Conservation (phyloP, 2,888 invertebrate species). For the Erannis defoliaria region DNA sequence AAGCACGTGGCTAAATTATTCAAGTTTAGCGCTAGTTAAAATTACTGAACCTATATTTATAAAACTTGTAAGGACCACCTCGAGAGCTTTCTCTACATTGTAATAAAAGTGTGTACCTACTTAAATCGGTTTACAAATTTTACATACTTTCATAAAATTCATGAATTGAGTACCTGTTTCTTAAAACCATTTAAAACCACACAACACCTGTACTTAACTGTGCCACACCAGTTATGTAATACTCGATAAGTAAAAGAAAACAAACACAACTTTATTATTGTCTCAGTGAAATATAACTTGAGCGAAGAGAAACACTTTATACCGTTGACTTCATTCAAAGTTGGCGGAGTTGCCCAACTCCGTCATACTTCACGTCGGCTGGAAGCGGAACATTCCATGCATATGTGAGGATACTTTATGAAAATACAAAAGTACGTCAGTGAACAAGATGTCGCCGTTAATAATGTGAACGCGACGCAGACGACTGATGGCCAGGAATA, state of each 20-base stretch:
- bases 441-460: constrained; percentile 44
- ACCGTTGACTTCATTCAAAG: constrained; percentile 8
- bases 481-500: not conserved
- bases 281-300: constrained; percentile 10
- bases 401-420: constrained; percentile 41
- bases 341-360: constrained; percentile 14
- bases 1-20: no score
- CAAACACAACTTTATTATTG: not conserved
- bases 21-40: no score
- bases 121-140: no score
- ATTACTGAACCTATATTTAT: no score
- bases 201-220: not conserved
- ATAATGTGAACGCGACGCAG: constrained; percentile 34
- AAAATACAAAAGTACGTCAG: constrained; percentile 39
- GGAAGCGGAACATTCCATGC: constrained; percentile 28
- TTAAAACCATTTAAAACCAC: no score
- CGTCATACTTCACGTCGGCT: constrained; percentile 6
- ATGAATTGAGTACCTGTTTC: no score
- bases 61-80: no score
- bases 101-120: no score
- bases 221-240: not conserved
- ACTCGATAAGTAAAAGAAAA: not conserved
- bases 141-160: no score
- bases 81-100: no score
- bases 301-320: constrained; percentile 9